Conservation (phyloP, 2,797 vertebrate species). For the Arctocebus calabarensis region DNA sequence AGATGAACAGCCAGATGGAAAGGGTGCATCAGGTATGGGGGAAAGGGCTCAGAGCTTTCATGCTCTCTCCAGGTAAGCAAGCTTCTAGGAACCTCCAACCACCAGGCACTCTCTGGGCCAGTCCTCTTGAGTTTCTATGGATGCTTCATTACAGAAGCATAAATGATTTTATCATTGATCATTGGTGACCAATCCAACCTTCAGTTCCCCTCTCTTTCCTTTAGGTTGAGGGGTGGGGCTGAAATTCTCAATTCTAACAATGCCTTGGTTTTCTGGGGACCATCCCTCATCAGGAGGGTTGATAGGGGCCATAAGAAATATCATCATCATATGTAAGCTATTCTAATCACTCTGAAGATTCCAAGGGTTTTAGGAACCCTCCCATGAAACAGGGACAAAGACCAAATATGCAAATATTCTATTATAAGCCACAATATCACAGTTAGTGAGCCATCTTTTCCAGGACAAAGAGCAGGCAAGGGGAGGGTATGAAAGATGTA, state of each 20-base stretch:
- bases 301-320: neutral
- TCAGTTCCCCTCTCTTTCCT: neutral
- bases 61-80: rapidly evolving
- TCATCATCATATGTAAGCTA: neutral
- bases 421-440: neutral
- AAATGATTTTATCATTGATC: neutral
- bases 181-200: neutral
- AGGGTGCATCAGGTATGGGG: too few species aligned
- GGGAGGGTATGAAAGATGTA: neutral
- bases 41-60: neutral
- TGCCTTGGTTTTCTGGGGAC: neutral
- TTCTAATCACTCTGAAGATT: neutral
- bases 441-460: neutral
- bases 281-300: neutral
- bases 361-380: neutral
- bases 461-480: neutral
- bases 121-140: neutral
- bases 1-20: neutral
- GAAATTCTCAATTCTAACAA: neutral
- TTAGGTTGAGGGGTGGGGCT: neutral
- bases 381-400: neutral
- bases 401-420: neutral
- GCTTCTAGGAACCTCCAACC: neutral
- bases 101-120: neutral
- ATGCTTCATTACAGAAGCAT: neutral